A percentile compares a stretch with the other conserved stretches of the same genome.
phyloP scores from a whole-genome alignment of 2,888 invertebrate genomes.

The Stenurella melanura region DNA sequence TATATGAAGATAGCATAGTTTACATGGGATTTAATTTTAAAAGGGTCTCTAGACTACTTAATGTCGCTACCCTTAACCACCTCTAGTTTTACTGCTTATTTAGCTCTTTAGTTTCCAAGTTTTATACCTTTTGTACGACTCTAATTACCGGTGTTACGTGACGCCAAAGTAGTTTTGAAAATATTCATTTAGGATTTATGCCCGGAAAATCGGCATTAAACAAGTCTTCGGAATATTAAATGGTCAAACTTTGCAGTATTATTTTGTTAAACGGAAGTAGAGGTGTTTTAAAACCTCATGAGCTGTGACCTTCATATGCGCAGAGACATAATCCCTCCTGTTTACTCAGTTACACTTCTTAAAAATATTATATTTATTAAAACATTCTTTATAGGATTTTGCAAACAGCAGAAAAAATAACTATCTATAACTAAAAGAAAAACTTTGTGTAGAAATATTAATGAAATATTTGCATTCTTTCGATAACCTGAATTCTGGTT shows the following conservation, averaged over 20 bases:
- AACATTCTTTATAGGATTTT: too few relatives aligned
- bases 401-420: too few relatives aligned
- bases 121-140: constrained; percentile 4
- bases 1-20: constrained; percentile 37
- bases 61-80: constrained; percentile 1
- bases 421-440: too few relatives aligned
- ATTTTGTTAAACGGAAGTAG: too few relatives aligned
- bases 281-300: too few relatives aligned
- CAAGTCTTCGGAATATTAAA: background rate
- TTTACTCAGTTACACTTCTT: too few relatives aligned
- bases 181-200: background rate
- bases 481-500: too few relatives aligned
- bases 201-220: background rate
- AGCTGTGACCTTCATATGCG: too few relatives aligned
- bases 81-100: constrained; percentile 3
- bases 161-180: background rate
- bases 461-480: too few relatives aligned
- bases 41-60: constrained; percentile 23
- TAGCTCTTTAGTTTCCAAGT: constrained; percentile 7
- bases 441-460: too few relatives aligned
- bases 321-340: too few relatives aligned
- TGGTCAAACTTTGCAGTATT: background rate
- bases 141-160: constrained; percentile 3
- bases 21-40: constrained; percentile 37
- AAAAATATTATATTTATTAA: too few relatives aligned